phyloP scores from a whole-genome alignment of 2,888 invertebrate species.

The Dromius quadrimaculatus region DNA sequence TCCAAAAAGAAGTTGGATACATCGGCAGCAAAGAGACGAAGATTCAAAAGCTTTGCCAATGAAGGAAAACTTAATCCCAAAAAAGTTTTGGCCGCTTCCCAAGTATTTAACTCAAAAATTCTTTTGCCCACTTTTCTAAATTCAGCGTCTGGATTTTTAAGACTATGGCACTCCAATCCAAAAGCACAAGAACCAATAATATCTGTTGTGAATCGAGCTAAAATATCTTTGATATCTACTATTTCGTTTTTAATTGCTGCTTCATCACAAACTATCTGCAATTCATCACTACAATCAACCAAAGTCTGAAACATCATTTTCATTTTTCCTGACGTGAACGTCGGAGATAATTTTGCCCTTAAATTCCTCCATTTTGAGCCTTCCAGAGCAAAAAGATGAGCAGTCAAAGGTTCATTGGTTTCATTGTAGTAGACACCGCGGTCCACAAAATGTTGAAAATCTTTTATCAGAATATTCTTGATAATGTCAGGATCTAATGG shows the following conservation, averaged over 20 bases:
- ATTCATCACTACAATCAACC: slow-evolving; percentile 37
- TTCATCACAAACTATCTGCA: slow-evolving; percentile 31
- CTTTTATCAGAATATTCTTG: slow-evolving; percentile 61
- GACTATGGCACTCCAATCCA: slow-evolving; percentile 42
- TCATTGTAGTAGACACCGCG: slow-evolving; percentile 61
- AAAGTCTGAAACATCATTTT: slow-evolving; percentile 50
- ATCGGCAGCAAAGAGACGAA: slow-evolving; percentile 23
- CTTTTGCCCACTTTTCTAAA: slow-evolving; percentile 44
- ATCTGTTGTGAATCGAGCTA: slow-evolving; percentile 40
- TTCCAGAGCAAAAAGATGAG: slow-evolving; percentile 56
- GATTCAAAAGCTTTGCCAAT: slow-evolving; percentile 1
- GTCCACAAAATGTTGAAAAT: slow-evolving; percentile 62
- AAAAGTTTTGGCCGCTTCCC: slow-evolving; percentile 32
- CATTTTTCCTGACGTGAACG: slow-evolving; percentile 49
- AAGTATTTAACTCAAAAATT: slow-evolving; percentile 12
- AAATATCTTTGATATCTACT: slow-evolving; percentile 45
- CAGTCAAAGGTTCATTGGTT: slow-evolving; percentile 60
- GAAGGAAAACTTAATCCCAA: slow-evolving; percentile 27
- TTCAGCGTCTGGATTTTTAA: slow-evolving; percentile 43
- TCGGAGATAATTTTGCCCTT: slow-evolving; percentile 40
- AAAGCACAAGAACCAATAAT: slow-evolving; percentile 46
- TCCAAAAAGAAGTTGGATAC: slow-evolving; percentile 41
- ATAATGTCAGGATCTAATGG: slow-evolving; percentile 61
- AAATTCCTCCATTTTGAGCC: slow-evolving; percentile 44
- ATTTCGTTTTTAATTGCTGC: slow-evolving; percentile 11